A percentile compares a stretch with the other conserved stretches of the same genome.
These are phyloP conservation scores for Platycercus adscitus DNA, from an alignment of 2,113 vertebrate species.

Conservation along the genomic window DNA sequence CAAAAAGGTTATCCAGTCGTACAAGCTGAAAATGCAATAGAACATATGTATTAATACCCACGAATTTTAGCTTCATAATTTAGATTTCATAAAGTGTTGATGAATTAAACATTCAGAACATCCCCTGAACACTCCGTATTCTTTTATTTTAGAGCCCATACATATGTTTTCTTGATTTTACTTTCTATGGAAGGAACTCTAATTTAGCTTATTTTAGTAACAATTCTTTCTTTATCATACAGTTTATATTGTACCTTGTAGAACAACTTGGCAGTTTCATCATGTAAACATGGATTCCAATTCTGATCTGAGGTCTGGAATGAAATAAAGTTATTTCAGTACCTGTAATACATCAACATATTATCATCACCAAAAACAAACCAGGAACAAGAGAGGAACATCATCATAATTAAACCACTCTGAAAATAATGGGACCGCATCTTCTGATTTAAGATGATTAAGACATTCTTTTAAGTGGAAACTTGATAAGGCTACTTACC, in stretches of 20 bases:
- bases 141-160: neutral
- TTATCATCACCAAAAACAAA: neutral
- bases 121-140: neutral
- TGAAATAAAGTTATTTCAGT: neutral
- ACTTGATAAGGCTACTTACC: neutral
- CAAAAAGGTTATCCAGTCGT: slow-evolving; percentile 92
- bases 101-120: neutral
- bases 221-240: neutral
- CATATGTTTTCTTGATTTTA: neutral
- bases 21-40: slow-evolving; percentile 82
- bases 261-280: slow-evolving; percentile 91
- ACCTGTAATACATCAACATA: neutral
- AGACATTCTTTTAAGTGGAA: neutral
- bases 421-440: neutral
- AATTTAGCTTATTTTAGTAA: neutral
- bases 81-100: neutral
- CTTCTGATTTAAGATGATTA: neutral
- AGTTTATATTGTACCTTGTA: slow-evolving; percentile 84
- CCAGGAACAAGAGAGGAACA: neutral
- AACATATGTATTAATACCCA: neutral
- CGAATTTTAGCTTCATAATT: neutral
- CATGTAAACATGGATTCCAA: slow-evolving; percentile 92
- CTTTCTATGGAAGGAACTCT: neutral
- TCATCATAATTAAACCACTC: neutral
- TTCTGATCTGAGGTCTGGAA: slow-evolving; percentile 90